These are phyloP conservation scores for Zosterops hypoxanthus DNA, from an alignment of 2,113 vertebrate genomes.

Conservation along the genomic window DNA sequence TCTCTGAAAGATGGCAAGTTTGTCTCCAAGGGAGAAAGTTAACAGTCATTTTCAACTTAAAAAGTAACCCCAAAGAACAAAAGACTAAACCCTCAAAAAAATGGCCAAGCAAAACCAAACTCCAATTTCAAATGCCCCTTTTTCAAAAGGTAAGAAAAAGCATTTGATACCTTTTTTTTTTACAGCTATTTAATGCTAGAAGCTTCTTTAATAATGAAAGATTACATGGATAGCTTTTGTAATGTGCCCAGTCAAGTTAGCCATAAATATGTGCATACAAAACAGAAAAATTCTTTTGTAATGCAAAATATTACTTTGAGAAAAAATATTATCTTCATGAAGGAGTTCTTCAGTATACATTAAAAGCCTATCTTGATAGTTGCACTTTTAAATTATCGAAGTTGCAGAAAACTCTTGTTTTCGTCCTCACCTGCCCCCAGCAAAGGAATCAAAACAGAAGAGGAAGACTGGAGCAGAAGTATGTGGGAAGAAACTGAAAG, in stretches of 20 bases:
- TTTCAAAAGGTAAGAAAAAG: background rate
- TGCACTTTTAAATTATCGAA: constrained; percentile 17
- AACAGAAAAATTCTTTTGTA: constrained; percentile 54
- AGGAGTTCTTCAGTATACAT: background rate
- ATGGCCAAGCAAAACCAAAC: background rate
- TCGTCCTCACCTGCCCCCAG: background rate
- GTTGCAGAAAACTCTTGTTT: constrained; percentile 9
- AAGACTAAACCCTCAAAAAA: background rate
- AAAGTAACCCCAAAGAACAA: background rate
- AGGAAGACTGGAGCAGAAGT: background rate
- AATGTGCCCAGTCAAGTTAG: constrained; percentile 13
- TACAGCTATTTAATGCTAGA: background rate
- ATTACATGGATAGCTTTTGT: constrained; percentile 20
- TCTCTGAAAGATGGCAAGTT: background rate
- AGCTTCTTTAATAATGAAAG: constrained; percentile 44
- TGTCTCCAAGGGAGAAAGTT: background rate
- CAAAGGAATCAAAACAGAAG: constrained; percentile 20
- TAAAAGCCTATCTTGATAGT: background rate
- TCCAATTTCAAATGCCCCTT: background rate
- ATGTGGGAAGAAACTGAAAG: constrained; percentile 26
- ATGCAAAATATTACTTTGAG: background rate
- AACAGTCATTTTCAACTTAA: background rate
- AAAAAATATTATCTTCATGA: background rate
- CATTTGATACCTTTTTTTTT: background rate
- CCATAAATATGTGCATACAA: constrained; percentile 50